Evolutionary conservation across 2,888 invertebrate species (phyloP), one percentile per base, ranked within the genome.

Genomic region (Drosophila algonquin): DNA sequence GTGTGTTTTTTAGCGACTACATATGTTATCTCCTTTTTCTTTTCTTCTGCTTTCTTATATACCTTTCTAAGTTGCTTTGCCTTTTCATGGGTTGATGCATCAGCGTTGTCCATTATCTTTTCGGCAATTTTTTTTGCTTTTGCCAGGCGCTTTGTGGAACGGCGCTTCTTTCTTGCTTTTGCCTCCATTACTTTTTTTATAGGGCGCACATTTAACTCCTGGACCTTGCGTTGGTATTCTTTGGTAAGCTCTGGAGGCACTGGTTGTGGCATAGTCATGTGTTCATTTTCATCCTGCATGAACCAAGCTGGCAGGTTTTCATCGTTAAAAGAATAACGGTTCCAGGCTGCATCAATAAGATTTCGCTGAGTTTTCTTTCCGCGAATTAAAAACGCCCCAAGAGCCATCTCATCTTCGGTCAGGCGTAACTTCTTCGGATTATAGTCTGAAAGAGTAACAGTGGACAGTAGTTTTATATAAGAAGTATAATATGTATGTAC

Each of bases 131-230:
- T 99, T 93, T 98, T 97, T 0, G 98, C 98, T 89, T 96, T 97
- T 78, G 98, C 97, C 93, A 99, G 93, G 90, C 96, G 96, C 89
- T 95, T 96, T 68, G 97, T 91, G 75, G 96, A 95, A 77, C 98
- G 96, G 92, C 95, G 96, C 95, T 98, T 98, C 94, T 99, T 99
- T 63, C 99, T 95, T 0, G 98, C 98, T 93, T 98, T 99, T 0
- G 99, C 99, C 93, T 99, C 98, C 80, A 98, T 95, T 0, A 99
- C 97, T 93, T 99, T 99, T 93, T 99, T 99, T 73, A 99, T 98
- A 14, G 99, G 98, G 72, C 98, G 94, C 0, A 96, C 96, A 92
- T 99, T 98, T 46, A 99, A 95, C 79, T 98, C 98, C 91, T 95
- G 94, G 14, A 96, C 92, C 81, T 95, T 94, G 77, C 96, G 96